These are phyloP conservation scores for Leucoptera coffeella DNA, from an alignment of 2,888 invertebrate species.

Conservation along the genomic window DNA sequence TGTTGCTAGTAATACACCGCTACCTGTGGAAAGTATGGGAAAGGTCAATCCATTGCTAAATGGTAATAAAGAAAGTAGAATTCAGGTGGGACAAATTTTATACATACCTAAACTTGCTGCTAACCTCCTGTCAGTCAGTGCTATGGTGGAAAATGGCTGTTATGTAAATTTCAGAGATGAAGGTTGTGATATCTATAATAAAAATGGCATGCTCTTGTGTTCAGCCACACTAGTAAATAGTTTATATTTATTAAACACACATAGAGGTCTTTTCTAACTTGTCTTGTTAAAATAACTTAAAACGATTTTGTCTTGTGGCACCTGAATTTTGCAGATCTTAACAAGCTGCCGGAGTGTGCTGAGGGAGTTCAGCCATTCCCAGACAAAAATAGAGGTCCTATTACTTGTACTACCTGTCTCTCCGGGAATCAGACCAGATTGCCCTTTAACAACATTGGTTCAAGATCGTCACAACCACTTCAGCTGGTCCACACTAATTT, in stretches of 20 bases:
- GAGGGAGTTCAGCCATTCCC: conserved; percentile 7
- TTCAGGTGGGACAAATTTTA: conserved; percentile 10
- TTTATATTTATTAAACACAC: conserved; percentile 5
- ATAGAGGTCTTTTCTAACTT: conserved; percentile 1
- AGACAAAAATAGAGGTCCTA: conserved; percentile 2
- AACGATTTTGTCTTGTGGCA: conserved; percentile 7
- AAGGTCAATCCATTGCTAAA: neutral
- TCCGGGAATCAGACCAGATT: conserved; percentile 9
- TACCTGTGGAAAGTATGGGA: conserved; percentile 6
- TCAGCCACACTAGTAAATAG: conserved; percentile 6
- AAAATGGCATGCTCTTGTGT: conserved; percentile 4
- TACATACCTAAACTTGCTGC: conserved; percentile 10
- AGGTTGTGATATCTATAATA: conserved; percentile 6
- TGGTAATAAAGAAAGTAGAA: conserved; percentile 3
- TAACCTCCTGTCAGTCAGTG: conserved; percentile 9
- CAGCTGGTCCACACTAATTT: conserved; percentile 8
- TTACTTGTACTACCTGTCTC: conserved; percentile 6
- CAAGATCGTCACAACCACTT: conserved; percentile 6
- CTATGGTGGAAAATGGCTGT: conserved; percentile 8
- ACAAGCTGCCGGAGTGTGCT: conserved; percentile 7
- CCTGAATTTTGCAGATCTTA: conserved; percentile 8
- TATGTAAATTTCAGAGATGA: conserved; percentile 7
- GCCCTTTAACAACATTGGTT: conserved; percentile 7
- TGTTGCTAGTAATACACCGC: conserved; percentile 8
- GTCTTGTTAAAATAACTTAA: conserved; percentile 1